Evolutionary conservation across 2,888 invertebrate genomes (phyloP).

Genomic region (Drosophila suboccidentalis): DNA sequence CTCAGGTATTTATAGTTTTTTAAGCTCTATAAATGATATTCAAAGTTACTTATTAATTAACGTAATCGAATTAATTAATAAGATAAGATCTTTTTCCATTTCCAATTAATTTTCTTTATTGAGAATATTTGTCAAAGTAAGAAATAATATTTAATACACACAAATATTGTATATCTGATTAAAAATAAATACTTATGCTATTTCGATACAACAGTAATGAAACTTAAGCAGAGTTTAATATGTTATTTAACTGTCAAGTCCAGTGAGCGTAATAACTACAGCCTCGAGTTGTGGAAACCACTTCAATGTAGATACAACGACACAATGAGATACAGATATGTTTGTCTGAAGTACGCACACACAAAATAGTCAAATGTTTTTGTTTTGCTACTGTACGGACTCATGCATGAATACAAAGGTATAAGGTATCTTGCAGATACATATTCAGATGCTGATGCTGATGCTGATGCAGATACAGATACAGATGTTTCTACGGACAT

Average conservation of each 20-base stretch:
- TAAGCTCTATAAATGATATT: too few relatives aligned
- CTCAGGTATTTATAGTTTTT: too few relatives aligned
- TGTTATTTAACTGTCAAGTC: background rate
- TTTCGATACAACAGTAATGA: background rate
- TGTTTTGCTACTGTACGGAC: slow-evolving; percentile 30
- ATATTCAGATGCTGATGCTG: slow-evolving; percentile 26
- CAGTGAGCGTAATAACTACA: too few relatives aligned
- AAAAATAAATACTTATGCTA: too few relatives aligned
- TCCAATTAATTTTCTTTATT: too few relatives aligned
- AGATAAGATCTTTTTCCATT: too few relatives aligned
- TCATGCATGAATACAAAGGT: slow-evolving; percentile 56
- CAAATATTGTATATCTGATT: too few relatives aligned
- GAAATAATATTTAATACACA: too few relatives aligned
- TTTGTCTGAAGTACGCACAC: slow-evolving; percentile 6
- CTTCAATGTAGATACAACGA: slow-evolving; percentile 36
- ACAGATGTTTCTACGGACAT: slow-evolving; percentile 3
- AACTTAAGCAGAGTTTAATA: background rate
- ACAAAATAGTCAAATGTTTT: slow-evolving; percentile 23
- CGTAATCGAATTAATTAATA: too few relatives aligned
- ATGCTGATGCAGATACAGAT: slow-evolving; percentile 27
- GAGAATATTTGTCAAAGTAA: too few relatives aligned
- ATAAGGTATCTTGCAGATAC: slow-evolving; percentile 46
- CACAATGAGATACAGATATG: slow-evolving; percentile 11
- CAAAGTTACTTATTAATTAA: too few relatives aligned
- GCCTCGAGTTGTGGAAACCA: slow-evolving; percentile 30